phyloP scores from a whole-genome alignment of 1,140 invertebrate species.

The Apolygus lucorum region DNA sequence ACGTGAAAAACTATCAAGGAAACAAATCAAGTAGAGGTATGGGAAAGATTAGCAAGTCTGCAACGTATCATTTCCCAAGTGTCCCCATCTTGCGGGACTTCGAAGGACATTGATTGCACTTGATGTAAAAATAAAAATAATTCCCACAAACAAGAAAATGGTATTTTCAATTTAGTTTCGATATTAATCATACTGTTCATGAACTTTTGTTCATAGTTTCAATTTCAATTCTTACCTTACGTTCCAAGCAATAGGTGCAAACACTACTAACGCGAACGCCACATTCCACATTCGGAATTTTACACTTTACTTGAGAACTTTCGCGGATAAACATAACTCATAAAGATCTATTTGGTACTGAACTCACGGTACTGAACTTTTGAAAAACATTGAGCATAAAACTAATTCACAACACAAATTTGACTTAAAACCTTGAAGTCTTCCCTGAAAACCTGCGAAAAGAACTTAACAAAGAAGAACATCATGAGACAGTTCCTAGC shows the following conservation, averaged over 20 bases:
- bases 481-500: conserved; percentile 11
- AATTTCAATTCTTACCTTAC: conserved; percentile 24
- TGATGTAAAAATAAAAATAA: no score
- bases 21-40: no score
- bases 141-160: no score
- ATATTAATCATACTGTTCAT: no score
- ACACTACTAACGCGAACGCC: conserved; percentile 22
- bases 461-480: conserved; percentile 6
- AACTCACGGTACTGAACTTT: conserved; percentile 7
- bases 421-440: background rate
- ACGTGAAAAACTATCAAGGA: no score
- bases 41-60: no score
- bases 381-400: background rate
- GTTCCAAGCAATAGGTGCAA: conserved; percentile 24
- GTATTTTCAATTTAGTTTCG: no score
- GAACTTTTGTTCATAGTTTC: conserved; percentile 9
- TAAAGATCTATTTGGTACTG: background rate
- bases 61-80: no score
- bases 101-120: no score
- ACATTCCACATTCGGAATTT: conserved; percentile 27
- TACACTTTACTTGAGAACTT: conserved; percentile 24
- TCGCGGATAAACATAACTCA: conserved; percentile 13
- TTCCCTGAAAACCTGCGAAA: conserved; percentile 7
- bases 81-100: no score
- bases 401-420: conserved; percentile 3